Conservation (phyloP, 2,113 vertebrate species). For the Erythrolamprus reginae region DNA sequence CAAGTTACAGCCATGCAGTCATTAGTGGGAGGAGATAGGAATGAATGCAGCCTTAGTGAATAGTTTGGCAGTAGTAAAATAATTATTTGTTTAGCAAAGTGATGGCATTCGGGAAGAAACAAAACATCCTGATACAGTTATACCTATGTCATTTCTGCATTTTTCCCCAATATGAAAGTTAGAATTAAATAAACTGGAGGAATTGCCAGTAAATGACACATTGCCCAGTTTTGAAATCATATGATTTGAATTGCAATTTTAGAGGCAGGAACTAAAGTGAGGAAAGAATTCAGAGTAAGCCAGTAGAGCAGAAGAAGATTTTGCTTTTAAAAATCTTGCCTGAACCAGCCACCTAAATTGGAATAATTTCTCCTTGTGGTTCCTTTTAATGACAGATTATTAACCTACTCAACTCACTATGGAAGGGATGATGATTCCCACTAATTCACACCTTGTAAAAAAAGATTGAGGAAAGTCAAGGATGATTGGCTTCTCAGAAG, state of each 20-base stretch:
- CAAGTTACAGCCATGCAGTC: too few species aligned
- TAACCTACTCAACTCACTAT: neutral
- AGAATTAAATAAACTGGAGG: neutral
- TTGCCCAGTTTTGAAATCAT: neutral
- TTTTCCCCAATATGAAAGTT: neutral
- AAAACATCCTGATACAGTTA: neutral
- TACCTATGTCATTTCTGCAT: neutral
- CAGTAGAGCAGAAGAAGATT: neutral
- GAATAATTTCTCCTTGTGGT: neutral
- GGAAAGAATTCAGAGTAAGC: neutral
- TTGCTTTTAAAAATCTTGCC: neutral
- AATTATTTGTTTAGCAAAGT: too few species aligned
- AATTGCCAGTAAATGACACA: neutral
- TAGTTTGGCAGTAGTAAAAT: too few species aligned
- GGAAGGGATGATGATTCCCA: neutral
- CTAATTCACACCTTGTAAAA: neutral
- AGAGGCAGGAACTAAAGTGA: neutral
- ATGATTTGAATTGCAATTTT: neutral
- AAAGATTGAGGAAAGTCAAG: neutral
- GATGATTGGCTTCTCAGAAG: neutral
- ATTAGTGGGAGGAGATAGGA: too few species aligned
- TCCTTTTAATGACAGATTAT: neutral
- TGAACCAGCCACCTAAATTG: neutral
- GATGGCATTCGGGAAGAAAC: too few species aligned
- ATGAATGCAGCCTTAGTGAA: too few species aligned